phyloP scores from a whole-genome alignment of 2,888 invertebrate species.

The Pammene aurita region DNA sequence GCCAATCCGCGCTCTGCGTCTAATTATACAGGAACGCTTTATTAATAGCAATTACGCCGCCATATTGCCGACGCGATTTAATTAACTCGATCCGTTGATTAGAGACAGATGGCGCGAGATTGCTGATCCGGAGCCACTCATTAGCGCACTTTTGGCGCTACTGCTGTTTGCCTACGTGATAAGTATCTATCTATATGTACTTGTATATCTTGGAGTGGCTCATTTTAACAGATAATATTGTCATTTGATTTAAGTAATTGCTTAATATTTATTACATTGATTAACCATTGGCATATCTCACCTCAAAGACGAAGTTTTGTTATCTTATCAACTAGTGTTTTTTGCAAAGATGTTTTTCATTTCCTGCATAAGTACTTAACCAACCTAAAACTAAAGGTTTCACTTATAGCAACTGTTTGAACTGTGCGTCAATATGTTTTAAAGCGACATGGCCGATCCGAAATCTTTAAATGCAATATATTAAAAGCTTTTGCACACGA shows the following conservation, averaged over 20 bases:
- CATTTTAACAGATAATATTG: no score
- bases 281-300: no score
- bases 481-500: neutral
- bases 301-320: no score
- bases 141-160: conserved; percentile 67
- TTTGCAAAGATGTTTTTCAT: no score
- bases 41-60: conserved; percentile 83
- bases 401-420: no score
- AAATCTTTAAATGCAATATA: neutral
- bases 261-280: no score
- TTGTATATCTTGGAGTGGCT: neutral
- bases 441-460: neutral
- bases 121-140: conserved; percentile 67
- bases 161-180: conserved; percentile 26
- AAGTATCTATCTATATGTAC: conserved; percentile 14
- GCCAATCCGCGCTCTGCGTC: conserved; percentile 76
- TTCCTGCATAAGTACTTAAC: no score
- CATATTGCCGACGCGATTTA: conserved; percentile 81
- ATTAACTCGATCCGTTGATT: conserved; percentile 82
- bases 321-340: no score
- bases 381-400: no score
- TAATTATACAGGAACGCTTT: conserved; percentile 82
- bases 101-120: conserved; percentile 80
- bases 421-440: neutral
- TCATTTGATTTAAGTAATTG: no score